Base-by-base conservation (phyloP, 2,113 vertebrate genomes). In the Phyllostomus discolor region DNA sequence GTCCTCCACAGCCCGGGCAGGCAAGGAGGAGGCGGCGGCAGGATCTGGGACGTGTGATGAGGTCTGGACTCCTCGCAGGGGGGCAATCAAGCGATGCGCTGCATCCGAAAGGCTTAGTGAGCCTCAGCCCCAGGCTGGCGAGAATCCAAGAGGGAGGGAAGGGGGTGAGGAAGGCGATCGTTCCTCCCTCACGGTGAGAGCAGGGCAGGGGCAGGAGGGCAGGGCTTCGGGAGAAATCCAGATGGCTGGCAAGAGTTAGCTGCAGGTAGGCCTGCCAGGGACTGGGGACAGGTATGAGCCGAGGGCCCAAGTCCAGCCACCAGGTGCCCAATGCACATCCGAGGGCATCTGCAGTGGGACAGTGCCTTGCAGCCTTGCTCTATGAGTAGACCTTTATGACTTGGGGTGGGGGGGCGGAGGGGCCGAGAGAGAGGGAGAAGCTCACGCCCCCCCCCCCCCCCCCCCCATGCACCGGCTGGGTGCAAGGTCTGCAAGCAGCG, bases 11-110 rank as follows among this genome's bases (percentile, higher is more conserved):
- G 70, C 19, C 54, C 22, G n/a, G 66, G 73, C 38, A 73, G 75
- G 67, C 94, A 57, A 22, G 33, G 31, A 81, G 70, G 43, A 83
- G 41, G 69, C 75, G 66, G 75, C 69, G 50, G 59, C 79, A 81
- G 76, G 70, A 62, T 17, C 28, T 46, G 48, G 33, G 82, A n/a
- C 54, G 22, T 54, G 43, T 46, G 62, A n/a, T 3, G 54, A 90
- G 67, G 96, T 95, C 94, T 97, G 96, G 82, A 75, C 6, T 79
- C 94, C 69, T 94, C 16, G 86, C 64, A 90, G 94, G 91, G 80
- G 86, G 91, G 85, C 86, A 59, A 69, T 91, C 94, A 83, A 95
- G 82, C 85, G 64, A 59, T 14, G 28, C n/a, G 1, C 59, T 88
- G 17, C 64, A n/a, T 90, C 80, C 80, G n/a, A 52, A 84, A n/a